Evolutionary conservation across 1,140 invertebrate genomes (phyloP).

Genomic region (Neocloeon triangulifer): DNA sequence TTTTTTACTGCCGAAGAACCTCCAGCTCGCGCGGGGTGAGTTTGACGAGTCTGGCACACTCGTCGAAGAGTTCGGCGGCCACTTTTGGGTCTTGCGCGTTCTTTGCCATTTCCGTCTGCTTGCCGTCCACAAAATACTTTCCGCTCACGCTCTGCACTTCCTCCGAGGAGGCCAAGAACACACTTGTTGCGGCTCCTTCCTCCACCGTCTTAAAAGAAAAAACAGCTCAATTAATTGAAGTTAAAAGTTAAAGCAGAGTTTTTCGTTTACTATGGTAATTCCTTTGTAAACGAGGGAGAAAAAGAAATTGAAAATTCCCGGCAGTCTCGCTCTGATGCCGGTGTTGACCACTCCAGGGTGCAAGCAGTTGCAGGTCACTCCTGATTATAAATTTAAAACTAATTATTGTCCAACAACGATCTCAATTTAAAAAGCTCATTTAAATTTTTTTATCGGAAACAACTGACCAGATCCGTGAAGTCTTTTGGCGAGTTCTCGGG

Average conservation of each 20-base stretch:
- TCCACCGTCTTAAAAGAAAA: constrained; percentile 40
- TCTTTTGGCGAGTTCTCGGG: constrained; percentile 1
- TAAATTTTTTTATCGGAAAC: no score
- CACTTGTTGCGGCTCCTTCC: constrained; percentile 59
- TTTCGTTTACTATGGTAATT: constrained; percentile 15
- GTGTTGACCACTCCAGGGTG: constrained; percentile 74
- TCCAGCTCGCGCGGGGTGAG: no score
- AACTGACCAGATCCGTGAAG: constrained; percentile 1
- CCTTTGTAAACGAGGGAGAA: constrained; percentile 35
- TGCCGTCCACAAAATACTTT: constrained; percentile 68
- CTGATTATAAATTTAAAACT: no score
- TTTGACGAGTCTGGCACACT: no score
- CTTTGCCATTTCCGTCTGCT: no score
- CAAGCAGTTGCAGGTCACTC: constrained; percentile 59
- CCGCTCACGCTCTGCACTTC: constrained; percentile 47
- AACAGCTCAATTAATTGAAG: constrained; percentile 15
- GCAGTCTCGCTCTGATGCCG: constrained; percentile 58
- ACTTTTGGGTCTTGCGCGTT: no score
- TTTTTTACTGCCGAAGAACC: no score
- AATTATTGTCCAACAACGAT: no score
- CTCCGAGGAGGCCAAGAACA: constrained; percentile 53
- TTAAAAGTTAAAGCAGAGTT: constrained; percentile 5
- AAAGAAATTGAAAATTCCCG: constrained; percentile 41
- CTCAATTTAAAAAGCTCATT: no score
- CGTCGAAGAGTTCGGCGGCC: no score